Base-by-base conservation (phyloP, 1,140 invertebrate species). In the Luehdorfia chinensis region DNA sequence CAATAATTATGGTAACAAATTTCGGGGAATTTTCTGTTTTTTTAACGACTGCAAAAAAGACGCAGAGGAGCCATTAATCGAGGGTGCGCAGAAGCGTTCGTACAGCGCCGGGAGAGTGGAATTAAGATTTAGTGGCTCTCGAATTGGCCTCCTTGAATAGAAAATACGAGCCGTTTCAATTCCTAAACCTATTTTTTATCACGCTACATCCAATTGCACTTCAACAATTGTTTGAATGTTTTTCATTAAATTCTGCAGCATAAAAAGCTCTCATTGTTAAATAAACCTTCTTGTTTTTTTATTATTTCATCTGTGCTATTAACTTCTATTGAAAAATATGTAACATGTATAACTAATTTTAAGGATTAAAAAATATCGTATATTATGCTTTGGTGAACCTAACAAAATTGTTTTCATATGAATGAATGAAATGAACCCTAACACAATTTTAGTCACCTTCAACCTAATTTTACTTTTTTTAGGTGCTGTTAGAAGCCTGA, bases 121-220 rank as follows among this genome's bases (percentile, higher is more conserved):
- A 64, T 61, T 55, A 34, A 53, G 62, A 66, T 61, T 61, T 58
- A 65, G 59, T 54, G 52, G 15, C 39, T 47, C 44, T 55, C 50
- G 37, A 59, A 58, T 55, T 56, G 47, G 30, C 55, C 33, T 54
- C 52, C 53, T 53, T 55, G 53, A 51, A 53, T 48, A 58, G 57
- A 61, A 65, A 65, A 55, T 54, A 50, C 39, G 34, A 49, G 14
- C 44, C 36, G 37, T 45, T 45, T 47, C 43, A 43, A 36, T 33
- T 36, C 48, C 19, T 19, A 30, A 43, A 43, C 33, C 36, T 36
- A 36, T 36, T 32, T 54, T 47, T 47, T 47, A 54, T 37, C 34
- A 31, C 39, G 15, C 39, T 43, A 43, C 39, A 43, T 52, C 23
- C 31, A 23, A 25, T 53, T 43, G 46, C 36, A 41, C 27, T 41